Percentiles rank a stretch among this genome's conserved stretches.
These are phyloP conservation scores for Lates japonicus DNA, from an alignment of 2,797 vertebrate genomes.

Conservation along the genomic window DNA sequence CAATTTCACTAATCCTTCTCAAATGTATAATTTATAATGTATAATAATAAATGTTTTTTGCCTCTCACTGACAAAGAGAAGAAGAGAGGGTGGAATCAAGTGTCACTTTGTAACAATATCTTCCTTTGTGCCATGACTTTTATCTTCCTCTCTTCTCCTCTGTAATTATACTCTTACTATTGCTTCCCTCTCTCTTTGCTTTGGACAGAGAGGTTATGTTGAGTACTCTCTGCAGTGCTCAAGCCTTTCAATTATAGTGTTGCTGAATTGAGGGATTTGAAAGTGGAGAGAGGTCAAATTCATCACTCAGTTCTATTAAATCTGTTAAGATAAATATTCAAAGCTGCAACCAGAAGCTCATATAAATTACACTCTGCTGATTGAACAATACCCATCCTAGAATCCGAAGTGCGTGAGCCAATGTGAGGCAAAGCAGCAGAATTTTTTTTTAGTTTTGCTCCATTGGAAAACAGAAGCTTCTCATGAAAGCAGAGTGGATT, in stretches of 20 bases:
- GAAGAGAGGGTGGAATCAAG: slow-evolving; percentile 17
- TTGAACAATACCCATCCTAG: not conserved
- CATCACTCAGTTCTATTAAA: slow-evolving; percentile 7
- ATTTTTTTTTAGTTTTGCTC: not conserved
- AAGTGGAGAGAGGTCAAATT: slow-evolving; percentile 21
- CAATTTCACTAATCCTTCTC: slow-evolving; percentile 30
- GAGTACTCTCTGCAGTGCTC: slow-evolving; percentile 11
- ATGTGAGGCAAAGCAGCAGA: too few species aligned
- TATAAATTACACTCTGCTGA: not conserved
- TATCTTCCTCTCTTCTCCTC: slow-evolving; percentile 29
- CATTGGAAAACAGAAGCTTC: not conserved
- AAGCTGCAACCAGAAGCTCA: not conserved
- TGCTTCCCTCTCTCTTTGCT: slow-evolving; percentile 13
- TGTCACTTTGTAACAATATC: slow-evolving; percentile 38
- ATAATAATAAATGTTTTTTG: not conserved
- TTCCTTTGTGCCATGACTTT: slow-evolving; percentile 13
- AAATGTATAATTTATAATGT: not conserved
- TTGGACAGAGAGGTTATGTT: slow-evolving; percentile 10
- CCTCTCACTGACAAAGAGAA: not conserved
- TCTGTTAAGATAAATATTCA: slow-evolving; percentile 9
- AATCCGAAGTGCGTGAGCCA: not conserved
- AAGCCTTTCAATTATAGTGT: slow-evolving; percentile 6
- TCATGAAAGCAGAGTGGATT: not conserved
- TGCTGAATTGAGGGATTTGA: slow-evolving; percentile 32
- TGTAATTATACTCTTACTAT: slow-evolving; percentile 46